A percentile compares a stretch with the other conserved stretches of the same genome.
Evolutionary conservation across 1,140 invertebrate species (phyloP).

Genomic region (Oncopodura yosiiana): DNA sequence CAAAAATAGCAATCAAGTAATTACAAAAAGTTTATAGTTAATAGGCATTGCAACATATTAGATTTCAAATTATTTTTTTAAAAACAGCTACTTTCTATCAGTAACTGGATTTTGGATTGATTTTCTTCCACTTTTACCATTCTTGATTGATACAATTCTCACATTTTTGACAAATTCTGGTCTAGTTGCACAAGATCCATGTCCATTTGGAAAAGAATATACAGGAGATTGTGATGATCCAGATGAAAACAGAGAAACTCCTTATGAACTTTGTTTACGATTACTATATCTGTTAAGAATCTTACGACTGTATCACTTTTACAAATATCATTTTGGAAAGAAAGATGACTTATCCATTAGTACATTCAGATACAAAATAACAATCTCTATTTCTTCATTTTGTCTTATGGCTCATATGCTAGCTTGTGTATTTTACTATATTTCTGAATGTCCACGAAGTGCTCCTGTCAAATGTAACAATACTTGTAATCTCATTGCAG

Average conservation of each 20-base stretch:
- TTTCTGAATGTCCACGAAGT: not conserved
- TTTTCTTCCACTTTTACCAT: not conserved
- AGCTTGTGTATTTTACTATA: conserved; percentile 18
- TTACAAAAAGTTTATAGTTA: not conserved
- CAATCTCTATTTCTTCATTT: conserved; percentile 12
- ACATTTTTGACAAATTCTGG: too few species aligned
- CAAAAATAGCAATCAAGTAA: conserved; percentile 7
- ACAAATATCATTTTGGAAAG: not conserved
- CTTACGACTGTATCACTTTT: conserved; percentile 6
- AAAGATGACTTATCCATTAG: conserved; percentile 5
- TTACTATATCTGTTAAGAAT: too few species aligned
- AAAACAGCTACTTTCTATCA: not conserved
- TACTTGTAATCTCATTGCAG: not conserved
- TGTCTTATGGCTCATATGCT: conserved; percentile 14
- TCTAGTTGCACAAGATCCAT: too few species aligned
- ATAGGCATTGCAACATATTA: not conserved
- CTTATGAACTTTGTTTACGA: too few species aligned
- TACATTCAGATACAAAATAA: conserved; percentile 13
- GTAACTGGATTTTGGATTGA: not conserved
- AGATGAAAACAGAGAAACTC: too few species aligned
- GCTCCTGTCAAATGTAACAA: not conserved
- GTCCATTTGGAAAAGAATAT: too few species aligned
- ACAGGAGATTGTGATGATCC: too few species aligned
- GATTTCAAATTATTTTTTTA: not conserved
- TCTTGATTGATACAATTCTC: not conserved